A percentile compares a stretch with the other conserved stretches of the same genome.
Conservation (phyloP, 2,797 vertebrate species). For the Dipus sagitta region DNA sequence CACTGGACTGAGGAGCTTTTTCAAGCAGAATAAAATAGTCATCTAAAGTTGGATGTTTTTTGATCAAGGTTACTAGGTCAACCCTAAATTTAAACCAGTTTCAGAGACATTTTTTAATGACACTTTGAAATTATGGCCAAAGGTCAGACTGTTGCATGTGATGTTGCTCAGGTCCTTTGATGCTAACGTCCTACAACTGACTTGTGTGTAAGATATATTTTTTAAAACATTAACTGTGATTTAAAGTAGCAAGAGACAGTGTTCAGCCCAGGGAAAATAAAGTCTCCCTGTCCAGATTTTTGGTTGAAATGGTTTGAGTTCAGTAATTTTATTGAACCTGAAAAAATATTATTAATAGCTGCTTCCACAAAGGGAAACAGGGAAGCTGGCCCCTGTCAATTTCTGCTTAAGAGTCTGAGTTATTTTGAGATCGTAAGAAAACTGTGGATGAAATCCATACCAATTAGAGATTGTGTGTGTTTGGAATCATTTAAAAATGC, state of each 20-base stretch:
- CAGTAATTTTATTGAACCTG: constrained; percentile 86
- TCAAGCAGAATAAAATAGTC: constrained; percentile 84
- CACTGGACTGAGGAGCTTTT: constrained; percentile 78
- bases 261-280: constrained; percentile 81
- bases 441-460: constrained; percentile 69
- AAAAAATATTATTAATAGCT: constrained; percentile 84
- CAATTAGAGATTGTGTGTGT: constrained; percentile 67
- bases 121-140: constrained; percentile 86
- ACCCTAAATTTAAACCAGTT: constrained; percentile 87
- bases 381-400: constrained; percentile 80
- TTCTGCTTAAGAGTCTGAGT: constrained; percentile 67
- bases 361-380: constrained; percentile 76
- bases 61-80: constrained; percentile 86
- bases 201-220: constrained; percentile 85
- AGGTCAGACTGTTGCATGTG: constrained; percentile 83
- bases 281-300: constrained; percentile 62
- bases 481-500: constrained; percentile 79
- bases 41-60: constrained; percentile 82
- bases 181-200: constrained; percentile 86
- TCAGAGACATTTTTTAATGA: constrained; percentile 85
- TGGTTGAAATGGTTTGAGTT: constrained; percentile 84
- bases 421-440: constrained; percentile 63
- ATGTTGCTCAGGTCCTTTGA: constrained; percentile 86
- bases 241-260: constrained; percentile 86
- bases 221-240: constrained; percentile 85